A percentile compares a stretch with the other conserved stretches of the same genome.
Evolutionary conservation across 2,888 invertebrate species (phyloP).

Genomic region (Leptura quadrifasciata): DNA sequence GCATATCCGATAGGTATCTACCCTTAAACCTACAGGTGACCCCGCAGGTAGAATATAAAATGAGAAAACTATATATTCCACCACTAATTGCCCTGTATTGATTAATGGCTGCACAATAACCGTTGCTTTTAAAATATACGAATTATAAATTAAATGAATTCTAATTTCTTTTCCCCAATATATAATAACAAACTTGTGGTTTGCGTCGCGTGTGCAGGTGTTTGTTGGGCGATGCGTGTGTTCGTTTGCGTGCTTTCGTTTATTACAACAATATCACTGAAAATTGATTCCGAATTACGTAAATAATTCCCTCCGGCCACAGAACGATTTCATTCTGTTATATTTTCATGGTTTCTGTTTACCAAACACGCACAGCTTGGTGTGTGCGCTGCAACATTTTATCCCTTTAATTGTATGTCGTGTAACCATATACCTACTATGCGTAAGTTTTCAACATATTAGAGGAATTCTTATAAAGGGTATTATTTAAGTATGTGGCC

Average conservation of each 20-base stretch:
- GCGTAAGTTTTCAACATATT: background rate
- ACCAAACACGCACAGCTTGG: conserved; percentile 30
- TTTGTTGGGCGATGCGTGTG: conserved; percentile 30
- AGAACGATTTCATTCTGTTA: conserved; percentile 50
- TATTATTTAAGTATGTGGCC: too few relatives aligned
- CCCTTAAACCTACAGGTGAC: conserved; percentile 19
- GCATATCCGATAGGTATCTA: too few relatives aligned
- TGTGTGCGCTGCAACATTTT: background rate
- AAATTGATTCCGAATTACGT: conserved; percentile 62
- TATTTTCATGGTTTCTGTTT: conserved; percentile 32
- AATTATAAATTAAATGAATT: conserved; percentile 25
- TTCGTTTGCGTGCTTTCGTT: conserved; percentile 33
- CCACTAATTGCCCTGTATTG: conserved; percentile 27
- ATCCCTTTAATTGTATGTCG: conserved; percentile 31
- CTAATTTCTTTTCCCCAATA: conserved; percentile 22
- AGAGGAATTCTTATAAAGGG: background rate
- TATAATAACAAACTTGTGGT: conserved; percentile 21
- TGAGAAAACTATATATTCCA: background rate
- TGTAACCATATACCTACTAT: background rate
- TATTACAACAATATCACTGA: conserved; percentile 52
- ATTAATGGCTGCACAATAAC: conserved; percentile 18
- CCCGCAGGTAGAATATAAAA: conserved; percentile 12
- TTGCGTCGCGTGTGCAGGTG: conserved; percentile 35
- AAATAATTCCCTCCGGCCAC: conserved; percentile 57
- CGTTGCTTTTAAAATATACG: conserved; percentile 12